Base-by-base conservation (phyloP, 2,888 invertebrate genomes). In the Plutella xylostella region DNA sequence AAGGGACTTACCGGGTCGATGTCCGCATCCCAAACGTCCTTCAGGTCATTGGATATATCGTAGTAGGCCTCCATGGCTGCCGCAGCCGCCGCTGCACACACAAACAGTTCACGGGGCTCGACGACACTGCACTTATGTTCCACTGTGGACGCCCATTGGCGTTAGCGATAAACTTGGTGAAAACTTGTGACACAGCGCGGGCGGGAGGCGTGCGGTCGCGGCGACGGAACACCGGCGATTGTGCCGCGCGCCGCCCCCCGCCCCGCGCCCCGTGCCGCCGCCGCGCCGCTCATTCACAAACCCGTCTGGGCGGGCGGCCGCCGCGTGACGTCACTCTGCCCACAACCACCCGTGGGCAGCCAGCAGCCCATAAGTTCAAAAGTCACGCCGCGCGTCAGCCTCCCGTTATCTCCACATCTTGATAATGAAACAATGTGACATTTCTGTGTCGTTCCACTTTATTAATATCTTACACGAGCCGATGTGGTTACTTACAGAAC, bases 21-120 rank as follows among this genome's bases (percentile, higher is more conserved):
- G 83, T 92, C 92, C 60, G 91, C 88, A 72, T 92, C 92, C 92
- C 92, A 92, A 64, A 92, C 86, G 76, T 92, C 92, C 85, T 90
- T 90, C 65, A 92, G 86, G 77, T 90, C 89, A 51, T 87, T 86
- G 61, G 87, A 89, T 70, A 89, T 89, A 78, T 92, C 92, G 82
- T 90, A 92, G 80, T 90, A 91, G 60, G 86, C 85, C 80, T 90
- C 90, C 90, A 90, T 90, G 65, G 75, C 74, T 19, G 31, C 15
- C 19, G 9, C 37, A 20, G 25, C 57, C 55, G 61, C 71, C 69
- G 70, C 72, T 69, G 69, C 72, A 76, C 72, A 71, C 72, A 57
- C 56, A 48, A 63, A 57, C 62, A 18, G 19, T n/a, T 30, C 42
- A 19, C 18, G 31, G 3, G 7, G 20, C 37, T 3, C n/a, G 20